Evolutionary conservation across 2,888 invertebrate genomes (phyloP).

Genomic region (Thymelicus sylvestris): DNA sequence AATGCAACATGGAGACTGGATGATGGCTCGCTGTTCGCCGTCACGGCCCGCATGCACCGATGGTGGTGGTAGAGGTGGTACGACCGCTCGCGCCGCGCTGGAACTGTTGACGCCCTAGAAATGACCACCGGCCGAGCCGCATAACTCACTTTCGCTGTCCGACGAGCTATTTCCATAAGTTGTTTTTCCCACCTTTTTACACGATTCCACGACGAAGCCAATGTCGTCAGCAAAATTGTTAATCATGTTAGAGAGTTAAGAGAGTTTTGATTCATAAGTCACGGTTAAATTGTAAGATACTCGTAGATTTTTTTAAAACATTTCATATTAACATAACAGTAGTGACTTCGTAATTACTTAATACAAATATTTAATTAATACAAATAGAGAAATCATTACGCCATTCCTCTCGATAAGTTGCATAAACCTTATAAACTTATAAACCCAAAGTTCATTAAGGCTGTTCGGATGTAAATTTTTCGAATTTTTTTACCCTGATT

Average conservation of each 20-base stretch:
- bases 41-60: conserved; percentile 44
- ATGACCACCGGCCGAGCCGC: conserved; percentile 56
- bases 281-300: too few species aligned
- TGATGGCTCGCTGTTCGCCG: conserved; percentile 21
- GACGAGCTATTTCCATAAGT: conserved; percentile 54
- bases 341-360: too few species aligned
- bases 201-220: conserved; percentile 1
- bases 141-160: conserved; percentile 71
- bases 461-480: conserved; percentile 9
- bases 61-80: conserved; percentile 37
- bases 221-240: too few species aligned
- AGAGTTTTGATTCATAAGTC: too few species aligned
- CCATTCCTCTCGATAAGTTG: too few species aligned
- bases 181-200: conserved; percentile 17
- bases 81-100: conserved; percentile 39
- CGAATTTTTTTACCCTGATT: not conserved
- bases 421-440: too few species aligned
- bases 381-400: too few species aligned
- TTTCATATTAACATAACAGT: too few species aligned
- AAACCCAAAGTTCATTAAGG: not conserved
- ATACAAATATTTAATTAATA: too few species aligned
- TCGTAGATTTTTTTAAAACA: too few species aligned
- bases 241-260: too few species aligned
- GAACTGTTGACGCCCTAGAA: conserved; percentile 64
- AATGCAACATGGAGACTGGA: conserved; percentile 39